Evolutionary conservation across 2,888 invertebrate species (phyloP), one percentile per base, ranked within the genome.

Genomic region (Ernsta delagoae): DNA sequence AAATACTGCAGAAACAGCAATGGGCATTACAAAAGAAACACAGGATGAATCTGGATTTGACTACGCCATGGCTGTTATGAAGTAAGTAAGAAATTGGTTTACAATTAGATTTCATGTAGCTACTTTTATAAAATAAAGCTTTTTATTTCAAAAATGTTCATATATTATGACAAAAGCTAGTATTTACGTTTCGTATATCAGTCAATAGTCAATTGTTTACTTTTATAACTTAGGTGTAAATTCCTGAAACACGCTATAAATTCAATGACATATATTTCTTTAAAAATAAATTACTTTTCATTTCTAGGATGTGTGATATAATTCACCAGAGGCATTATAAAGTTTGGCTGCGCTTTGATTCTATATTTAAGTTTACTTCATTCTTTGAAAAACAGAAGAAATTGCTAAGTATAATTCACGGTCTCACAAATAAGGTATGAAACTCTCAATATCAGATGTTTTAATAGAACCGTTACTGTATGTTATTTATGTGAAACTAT

Each of bases 61-160:
- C 78, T 97, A 97, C 78, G 97, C 97, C 5, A 95, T 96, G 95
- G 97, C 97, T 72, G 97, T 97, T 0, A 97, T 97, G 95, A 97
- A 97, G 89, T 93, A 74, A 87, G 88, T 93, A 74, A 87, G 88
- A 39, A 7, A 0, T 3, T 56, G 3, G 9, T 56, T 56, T 34
- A 56, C 6, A 6, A 0, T 39, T 39, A 5, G 0, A 39, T 39
- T 39, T 39, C 8, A 39, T 39, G 8, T 39, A 39, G 39, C 7
- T 39, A 39, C 7, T 39, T 39, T 39, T 7, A 39, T 39, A 39
- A 7, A 39, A 39, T 39, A 39, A 39, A 39, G 39, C 39, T 39
- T 39, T 8, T 39, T 39, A 39, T 39, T 39, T 39, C 2, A 31
- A 31, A 1, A 31, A 3, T 31, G 31, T 31, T 31, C 31, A 31